A percentile compares a stretch with the other conserved stretches of the same genome.
phyloP scores from a whole-genome alignment of 2,888 invertebrate species.

The Erebia aethiops region DNA sequence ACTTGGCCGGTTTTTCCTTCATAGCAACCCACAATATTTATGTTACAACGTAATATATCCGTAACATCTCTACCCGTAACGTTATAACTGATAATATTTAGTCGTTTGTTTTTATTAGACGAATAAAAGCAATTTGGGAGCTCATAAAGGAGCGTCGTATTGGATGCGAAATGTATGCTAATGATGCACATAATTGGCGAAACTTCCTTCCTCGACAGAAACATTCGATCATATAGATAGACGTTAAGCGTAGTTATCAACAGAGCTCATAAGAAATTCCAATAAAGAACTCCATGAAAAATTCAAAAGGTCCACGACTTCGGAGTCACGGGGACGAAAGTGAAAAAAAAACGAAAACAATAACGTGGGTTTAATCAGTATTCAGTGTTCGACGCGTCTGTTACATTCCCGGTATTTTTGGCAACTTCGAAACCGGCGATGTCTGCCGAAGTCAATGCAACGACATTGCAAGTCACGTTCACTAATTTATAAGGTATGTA shows the following conservation, averaged over 20 bases:
- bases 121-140: slow-evolving; percentile 70
- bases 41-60: slow-evolving; percentile 13
- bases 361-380: slow-evolving; percentile 76
- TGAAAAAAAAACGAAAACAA: slow-evolving; percentile 76
- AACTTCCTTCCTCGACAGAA: slow-evolving; percentile 66
- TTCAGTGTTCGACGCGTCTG: slow-evolving; percentile 67
- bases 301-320: slow-evolving; percentile 72
- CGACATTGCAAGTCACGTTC: slow-evolving; percentile 40
- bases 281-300: slow-evolving; percentile 72
- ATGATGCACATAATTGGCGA: slow-evolving; percentile 69
- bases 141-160: slow-evolving; percentile 64
- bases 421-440: slow-evolving; percentile 64
- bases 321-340: slow-evolving; percentile 60
- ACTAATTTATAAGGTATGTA: slow-evolving; percentile 18
- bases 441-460: slow-evolving; percentile 32
- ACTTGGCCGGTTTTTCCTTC: neutral
- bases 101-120: slow-evolving; percentile 71
- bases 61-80: slow-evolving; percentile 16
- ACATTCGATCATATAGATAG: slow-evolving; percentile 66
- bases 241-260: slow-evolving; percentile 59
- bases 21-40: neutral
- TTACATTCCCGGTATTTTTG: slow-evolving; percentile 78
- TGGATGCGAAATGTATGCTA: slow-evolving; percentile 75
- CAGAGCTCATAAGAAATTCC: slow-evolving; percentile 64
- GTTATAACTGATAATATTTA: slow-evolving; percentile 52